Evolutionary conservation across 2,888 invertebrate genomes (phyloP).

Genomic region (Malacosoma neustria): DNA sequence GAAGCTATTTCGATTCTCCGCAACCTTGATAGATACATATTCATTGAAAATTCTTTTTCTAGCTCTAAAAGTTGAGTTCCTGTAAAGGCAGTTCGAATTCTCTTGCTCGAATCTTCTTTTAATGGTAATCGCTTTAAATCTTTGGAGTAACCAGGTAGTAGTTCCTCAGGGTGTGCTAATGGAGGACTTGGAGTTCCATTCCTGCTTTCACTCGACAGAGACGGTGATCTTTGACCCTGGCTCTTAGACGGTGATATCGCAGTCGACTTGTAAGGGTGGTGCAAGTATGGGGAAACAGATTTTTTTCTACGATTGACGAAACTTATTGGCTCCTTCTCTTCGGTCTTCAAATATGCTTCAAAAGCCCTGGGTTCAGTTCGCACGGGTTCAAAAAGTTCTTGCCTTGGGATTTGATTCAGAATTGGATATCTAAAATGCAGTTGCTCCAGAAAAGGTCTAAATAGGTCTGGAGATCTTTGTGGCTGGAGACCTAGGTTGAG

Average conservation of each 20-base stretch:
- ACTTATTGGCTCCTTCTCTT: conserved; percentile 46
- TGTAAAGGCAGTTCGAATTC: conserved; percentile 95
- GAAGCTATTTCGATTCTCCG: conserved; percentile 95
- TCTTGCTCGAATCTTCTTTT: conserved; percentile 83
- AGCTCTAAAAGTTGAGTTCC: conserved; percentile 90
- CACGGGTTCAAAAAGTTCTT: conserved; percentile 40
- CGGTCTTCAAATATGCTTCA: conserved; percentile 43
- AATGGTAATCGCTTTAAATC: conserved; percentile 61
- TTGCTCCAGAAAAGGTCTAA: conserved; percentile 63
- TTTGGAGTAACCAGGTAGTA: conserved; percentile 56
- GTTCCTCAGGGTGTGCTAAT: conserved; percentile 55
- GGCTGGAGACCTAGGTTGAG: conserved; percentile 79
- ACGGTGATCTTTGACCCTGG: conserved; percentile 56
- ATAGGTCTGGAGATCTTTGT: conserved; percentile 59
- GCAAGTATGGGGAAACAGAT: conserved; percentile 56
- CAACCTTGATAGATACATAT: conserved; percentile 92
- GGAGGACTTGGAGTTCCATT: conserved; percentile 75
- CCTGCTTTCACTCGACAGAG: conserved; percentile 62
- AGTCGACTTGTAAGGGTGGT: conserved; percentile 55
- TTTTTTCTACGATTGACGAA: conserved; percentile 52
- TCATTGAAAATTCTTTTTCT: conserved; percentile 90
- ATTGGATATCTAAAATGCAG: conserved; percentile 57
- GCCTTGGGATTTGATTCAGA: conserved; percentile 55
- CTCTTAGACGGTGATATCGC: conserved; percentile 56
- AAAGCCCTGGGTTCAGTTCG: conserved; percentile 35